Percentiles rank a stretch among this genome's conserved stretches.
Evolutionary conservation across 2,113 vertebrate genomes (phyloP).

Genomic region (Larimichthys polyactis): DNA sequence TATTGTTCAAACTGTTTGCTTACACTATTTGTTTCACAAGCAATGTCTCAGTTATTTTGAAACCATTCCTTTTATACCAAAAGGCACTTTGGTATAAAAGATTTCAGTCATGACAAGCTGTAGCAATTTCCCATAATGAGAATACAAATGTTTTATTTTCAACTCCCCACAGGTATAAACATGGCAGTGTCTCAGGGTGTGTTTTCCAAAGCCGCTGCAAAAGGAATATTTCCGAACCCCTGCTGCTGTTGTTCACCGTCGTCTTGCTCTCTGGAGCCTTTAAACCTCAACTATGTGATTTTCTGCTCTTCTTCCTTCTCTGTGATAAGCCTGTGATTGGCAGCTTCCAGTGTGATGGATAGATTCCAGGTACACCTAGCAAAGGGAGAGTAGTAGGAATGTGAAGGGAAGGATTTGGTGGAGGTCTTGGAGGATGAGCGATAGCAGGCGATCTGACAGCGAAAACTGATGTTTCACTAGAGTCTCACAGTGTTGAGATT

Average conservation of each 20-base stretch:
- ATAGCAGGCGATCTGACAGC: slow-evolving; percentile 13
- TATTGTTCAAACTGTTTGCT: not conserved
- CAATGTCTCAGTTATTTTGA: not conserved
- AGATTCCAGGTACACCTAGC: slow-evolving; percentile 39
- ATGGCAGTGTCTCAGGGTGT: slow-evolving; percentile 1
- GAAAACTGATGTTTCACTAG: slow-evolving; percentile 40
- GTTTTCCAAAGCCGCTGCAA: slow-evolving; percentile 26
- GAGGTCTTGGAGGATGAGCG: not conserved
- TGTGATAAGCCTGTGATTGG: slow-evolving; percentile 52
- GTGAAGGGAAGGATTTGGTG: slow-evolving; percentile 14
- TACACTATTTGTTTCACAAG: not conserved
- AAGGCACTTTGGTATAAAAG: not conserved
- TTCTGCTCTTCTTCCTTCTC: slow-evolving; percentile 45
- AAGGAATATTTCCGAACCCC: slow-evolving; percentile 16
- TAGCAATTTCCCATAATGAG: slow-evolving; percentile 15
- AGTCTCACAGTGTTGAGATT: slow-evolving; percentile 20
- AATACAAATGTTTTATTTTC: not conserved
- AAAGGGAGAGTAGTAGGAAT: slow-evolving; percentile 20
- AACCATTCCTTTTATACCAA: not conserved
- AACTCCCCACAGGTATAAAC: slow-evolving; percentile 19
- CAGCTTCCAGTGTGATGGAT: slow-evolving; percentile 49
- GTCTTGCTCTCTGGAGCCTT: slow-evolving; percentile 43
- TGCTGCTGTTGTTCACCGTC: slow-evolving; percentile 52
- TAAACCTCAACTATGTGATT: slow-evolving; percentile 51
- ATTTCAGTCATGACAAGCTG: not conserved